phyloP scores from a whole-genome alignment of 1,140 invertebrate species.

The Tetramorium simillimum region DNA sequence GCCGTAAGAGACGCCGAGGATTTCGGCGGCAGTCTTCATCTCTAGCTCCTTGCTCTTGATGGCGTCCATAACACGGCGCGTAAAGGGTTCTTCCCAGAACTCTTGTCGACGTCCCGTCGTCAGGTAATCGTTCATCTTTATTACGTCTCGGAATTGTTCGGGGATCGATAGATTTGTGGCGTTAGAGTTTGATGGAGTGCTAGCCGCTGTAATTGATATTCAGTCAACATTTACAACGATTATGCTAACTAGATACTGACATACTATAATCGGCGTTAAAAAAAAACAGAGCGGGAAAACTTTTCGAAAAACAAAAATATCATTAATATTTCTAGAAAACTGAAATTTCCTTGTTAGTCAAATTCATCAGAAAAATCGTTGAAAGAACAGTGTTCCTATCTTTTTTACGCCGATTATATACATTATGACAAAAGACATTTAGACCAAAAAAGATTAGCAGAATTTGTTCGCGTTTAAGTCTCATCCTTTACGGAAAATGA shows the following conservation, averaged over 20 bases:
- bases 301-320: not conserved
- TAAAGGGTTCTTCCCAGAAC: conserved; percentile 96
- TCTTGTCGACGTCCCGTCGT: conserved; percentile 94
- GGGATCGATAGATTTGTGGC: conserved; percentile 81
- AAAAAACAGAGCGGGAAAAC: not conserved
- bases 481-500: not conserved
- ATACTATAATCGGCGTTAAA: not conserved
- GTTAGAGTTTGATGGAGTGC: conserved; percentile 80
- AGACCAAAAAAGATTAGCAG: not conserved
- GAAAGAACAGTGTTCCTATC: not conserved
- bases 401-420: not conserved
- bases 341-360: not conserved
- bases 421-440: not conserved
- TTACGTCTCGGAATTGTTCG: conserved; percentile 90
- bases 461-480: not conserved
- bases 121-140: conserved; percentile 95
- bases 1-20: conserved; percentile 95
- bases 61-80: conserved; percentile 93
- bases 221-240: not conserved
- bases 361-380: not conserved
- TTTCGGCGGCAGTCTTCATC: conserved; percentile 96
- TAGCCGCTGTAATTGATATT: conserved; percentile 70
- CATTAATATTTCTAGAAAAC: not conserved
- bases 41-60: conserved; percentile 95
- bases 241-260: not conserved